These are phyloP conservation scores for Camponotus pennsylvanicus DNA, from an alignment of 1,140 invertebrate species.

Conservation along the genomic window DNA sequence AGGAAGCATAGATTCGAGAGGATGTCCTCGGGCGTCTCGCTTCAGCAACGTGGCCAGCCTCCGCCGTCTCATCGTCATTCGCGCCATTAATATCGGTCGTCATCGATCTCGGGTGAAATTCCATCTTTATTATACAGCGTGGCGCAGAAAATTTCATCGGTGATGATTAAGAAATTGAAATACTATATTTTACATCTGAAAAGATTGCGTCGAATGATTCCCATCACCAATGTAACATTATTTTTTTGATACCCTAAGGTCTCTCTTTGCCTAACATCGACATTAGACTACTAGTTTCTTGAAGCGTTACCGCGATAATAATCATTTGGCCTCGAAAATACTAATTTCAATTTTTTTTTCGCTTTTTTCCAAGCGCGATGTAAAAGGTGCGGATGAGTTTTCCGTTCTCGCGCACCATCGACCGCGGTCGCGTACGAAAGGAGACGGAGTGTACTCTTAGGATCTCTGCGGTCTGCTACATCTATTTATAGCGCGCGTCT, in stretches of 20 bases:
- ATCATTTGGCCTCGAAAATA: background rate
- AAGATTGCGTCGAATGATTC: background rate
- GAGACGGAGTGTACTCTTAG: conserved; percentile 58
- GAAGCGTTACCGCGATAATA: background rate
- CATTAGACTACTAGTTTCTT: background rate
- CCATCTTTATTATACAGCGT: background rate
- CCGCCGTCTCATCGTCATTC: background rate
- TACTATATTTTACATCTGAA: background rate
- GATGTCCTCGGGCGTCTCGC: conserved; percentile 1
- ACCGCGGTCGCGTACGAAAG: conserved; percentile 32
- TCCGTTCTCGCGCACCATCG: conserved; percentile 40
- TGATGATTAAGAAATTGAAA: background rate
- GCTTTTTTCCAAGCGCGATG: background rate
- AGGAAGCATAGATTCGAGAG: conserved; percentile 29
- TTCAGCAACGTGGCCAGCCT: background rate
- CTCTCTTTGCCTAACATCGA: background rate
- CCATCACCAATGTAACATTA: background rate
- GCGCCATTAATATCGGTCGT: background rate
- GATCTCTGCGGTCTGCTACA: conserved; percentile 74
- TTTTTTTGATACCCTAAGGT: background rate
- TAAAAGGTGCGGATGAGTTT: conserved; percentile 20
- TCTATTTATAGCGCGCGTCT: conserved; percentile 75
- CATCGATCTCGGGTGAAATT: conserved; percentile 4
- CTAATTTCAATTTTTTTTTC: background rate
- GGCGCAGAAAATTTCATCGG: background rate